These are phyloP conservation scores for Morone chrysops DNA, from an alignment of 2,113 vertebrate genomes.

Conservation along the genomic window DNA sequence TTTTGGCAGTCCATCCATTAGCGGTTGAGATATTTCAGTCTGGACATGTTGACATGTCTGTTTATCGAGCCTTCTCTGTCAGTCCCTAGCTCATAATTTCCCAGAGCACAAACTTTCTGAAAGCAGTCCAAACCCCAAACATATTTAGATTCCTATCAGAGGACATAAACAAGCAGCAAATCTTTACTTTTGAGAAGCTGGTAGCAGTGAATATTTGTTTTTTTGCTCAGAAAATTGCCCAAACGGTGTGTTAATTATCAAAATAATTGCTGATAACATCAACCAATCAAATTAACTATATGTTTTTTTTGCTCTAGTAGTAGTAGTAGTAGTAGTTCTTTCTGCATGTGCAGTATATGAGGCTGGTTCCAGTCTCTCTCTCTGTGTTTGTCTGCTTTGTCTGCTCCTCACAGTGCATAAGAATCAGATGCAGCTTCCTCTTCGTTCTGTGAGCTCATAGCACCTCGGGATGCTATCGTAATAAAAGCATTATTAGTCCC, in stretches of 20 bases:
- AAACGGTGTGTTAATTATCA: neutral
- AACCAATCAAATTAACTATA: no score
- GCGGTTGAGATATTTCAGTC: neutral
- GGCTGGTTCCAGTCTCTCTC: neutral
- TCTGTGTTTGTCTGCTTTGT: constrained; percentile 5
- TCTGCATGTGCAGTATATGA: neutral
- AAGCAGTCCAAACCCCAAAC: neutral
- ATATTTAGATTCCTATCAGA: neutral
- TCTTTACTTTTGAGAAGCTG: neutral
- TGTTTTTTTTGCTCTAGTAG: neutral
- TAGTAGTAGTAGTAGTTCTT: neutral
- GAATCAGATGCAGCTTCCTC: constrained; percentile 46
- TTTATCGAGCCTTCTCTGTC: neutral
- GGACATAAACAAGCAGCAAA: neutral
- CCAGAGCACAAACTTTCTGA: neutral
- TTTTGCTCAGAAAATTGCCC: neutral
- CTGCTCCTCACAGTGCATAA: constrained; percentile 20
- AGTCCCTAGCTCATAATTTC: no score
- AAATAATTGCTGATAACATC: neutral
- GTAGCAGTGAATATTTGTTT: no score
- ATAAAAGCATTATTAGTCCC: constrained; percentile 69
- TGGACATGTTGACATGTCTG: neutral
- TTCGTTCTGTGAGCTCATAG: constrained; percentile 35
- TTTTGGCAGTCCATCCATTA: neutral
- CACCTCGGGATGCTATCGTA: constrained; percentile 63